Evolutionary conservation across 2,113 vertebrate species (phyloP).

Genomic region (Charina bottae): DNA sequence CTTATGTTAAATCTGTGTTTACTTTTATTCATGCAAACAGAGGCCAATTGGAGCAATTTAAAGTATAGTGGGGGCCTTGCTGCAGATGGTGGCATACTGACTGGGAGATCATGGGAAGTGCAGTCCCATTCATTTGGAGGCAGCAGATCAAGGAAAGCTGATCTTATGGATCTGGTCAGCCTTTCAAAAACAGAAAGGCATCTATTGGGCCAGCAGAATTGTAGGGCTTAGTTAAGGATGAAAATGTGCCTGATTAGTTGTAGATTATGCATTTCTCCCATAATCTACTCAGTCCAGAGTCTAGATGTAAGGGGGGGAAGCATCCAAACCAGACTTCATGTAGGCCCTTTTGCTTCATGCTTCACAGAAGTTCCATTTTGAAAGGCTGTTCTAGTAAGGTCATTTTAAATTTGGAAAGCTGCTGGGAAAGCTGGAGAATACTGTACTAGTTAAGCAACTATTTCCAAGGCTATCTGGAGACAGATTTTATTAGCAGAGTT

Average conservation of each 20-base stretch:
- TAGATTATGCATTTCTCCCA: neutral
- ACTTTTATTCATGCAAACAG: neutral
- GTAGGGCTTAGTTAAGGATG: neutral
- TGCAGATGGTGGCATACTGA: neutral
- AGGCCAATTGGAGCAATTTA: neutral
- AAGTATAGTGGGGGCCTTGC: neutral
- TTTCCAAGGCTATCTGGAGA: slow-evolving; percentile 15
- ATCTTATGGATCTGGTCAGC: neutral
- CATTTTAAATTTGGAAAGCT: neutral
- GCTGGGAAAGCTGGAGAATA: neutral
- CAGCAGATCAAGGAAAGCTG: neutral
- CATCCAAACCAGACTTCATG: neutral
- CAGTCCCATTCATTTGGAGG: neutral
- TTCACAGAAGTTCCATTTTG: neutral
- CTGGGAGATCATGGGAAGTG: neutral
- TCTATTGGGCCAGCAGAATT: neutral
- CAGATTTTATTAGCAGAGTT: slow-evolving; percentile 40
- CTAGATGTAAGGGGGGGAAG: neutral
- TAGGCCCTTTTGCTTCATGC: neutral
- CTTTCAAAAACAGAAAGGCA: neutral
- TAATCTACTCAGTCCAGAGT: neutral
- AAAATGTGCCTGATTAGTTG: neutral
- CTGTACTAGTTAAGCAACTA: neutral
- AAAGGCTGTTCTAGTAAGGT: neutral
- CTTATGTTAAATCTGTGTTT: neutral